Evolutionary conservation across 2,797 vertebrate genomes (phyloP).

Genomic region (Ciconia nigra): DNA sequence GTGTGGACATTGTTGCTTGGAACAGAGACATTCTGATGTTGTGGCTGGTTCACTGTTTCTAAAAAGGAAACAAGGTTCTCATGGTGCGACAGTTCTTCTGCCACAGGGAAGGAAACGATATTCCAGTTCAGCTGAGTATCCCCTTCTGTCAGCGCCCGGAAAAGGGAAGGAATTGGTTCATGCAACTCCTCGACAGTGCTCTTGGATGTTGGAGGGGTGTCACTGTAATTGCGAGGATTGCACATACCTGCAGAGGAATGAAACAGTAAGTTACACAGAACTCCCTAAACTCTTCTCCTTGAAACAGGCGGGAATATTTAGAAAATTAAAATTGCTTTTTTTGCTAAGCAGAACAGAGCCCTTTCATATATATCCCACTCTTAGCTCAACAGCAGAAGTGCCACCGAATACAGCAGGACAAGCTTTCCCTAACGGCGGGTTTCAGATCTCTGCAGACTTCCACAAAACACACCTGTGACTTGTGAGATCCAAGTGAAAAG

Average conservation of each 20-base stretch:
- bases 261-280: not conserved
- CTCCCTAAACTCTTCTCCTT: not conserved
- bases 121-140: constrained; percentile 94
- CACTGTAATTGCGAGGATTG: constrained; percentile 95
- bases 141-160: constrained; percentile 93
- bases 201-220: constrained; percentile 96
- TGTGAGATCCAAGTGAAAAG: not conserved
- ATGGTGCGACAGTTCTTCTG: constrained; percentile 93
- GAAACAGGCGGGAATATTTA: not conserved
- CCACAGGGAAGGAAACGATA: constrained; percentile 94
- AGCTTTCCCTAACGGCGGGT: not conserved
- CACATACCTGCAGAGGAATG: constrained; percentile 87
- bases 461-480: not conserved
- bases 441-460: not conserved
- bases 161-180: constrained; percentile 93
- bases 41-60: constrained; percentile 88
- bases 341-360: not conserved
- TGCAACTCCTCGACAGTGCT: constrained; percentile 97
- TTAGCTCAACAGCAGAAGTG: not conserved
- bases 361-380: not conserved
- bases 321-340: not conserved
- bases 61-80: constrained; percentile 96
- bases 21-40: constrained; percentile 89
- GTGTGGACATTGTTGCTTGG: constrained; percentile 88
- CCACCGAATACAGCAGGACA: not conserved